Evolutionary conservation across 2,797 vertebrate species (phyloP).

Genomic region (Oreochromis grahami): DNA sequence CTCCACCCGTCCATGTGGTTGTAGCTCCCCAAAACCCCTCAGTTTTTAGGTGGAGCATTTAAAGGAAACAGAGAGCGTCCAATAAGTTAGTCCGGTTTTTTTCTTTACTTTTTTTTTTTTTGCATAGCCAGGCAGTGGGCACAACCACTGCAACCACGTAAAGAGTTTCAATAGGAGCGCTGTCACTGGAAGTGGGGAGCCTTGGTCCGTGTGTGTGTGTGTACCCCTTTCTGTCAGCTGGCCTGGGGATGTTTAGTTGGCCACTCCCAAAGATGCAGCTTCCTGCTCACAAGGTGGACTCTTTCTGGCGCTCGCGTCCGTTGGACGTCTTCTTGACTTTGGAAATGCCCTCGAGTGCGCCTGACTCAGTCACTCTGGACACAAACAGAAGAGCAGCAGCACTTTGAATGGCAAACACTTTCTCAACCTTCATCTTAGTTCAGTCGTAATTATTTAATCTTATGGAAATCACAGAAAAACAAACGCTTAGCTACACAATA

Average conservation of each 20-base stretch:
- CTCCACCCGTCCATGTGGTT: constrained; percentile 7
- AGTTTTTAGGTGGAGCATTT: constrained; percentile 19
- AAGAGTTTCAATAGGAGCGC: constrained; percentile 36
- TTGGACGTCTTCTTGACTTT: constrained; percentile 84
- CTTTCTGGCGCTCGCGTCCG: constrained; percentile 73
- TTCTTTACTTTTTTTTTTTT: no score
- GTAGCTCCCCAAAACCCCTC: not conserved
- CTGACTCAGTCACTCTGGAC: constrained; percentile 79
- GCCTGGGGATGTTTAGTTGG: not conserved
- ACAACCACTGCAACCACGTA: constrained; percentile 41
- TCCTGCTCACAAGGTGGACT: constrained; percentile 69
- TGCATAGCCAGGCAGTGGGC: constrained; percentile 68
- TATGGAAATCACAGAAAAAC: not conserved
- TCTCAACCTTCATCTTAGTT: not conserved
- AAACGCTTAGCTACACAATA: fast-evolving
- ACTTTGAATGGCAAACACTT: not conserved
- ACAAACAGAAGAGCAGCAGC: not conserved
- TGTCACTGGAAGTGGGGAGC: constrained; percentile 13
- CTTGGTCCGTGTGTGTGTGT: constrained; percentile 45
- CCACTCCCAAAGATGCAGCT: not conserved
- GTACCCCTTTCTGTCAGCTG: not conserved
- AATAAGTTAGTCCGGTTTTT: constrained; percentile 5
- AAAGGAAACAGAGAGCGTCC: constrained; percentile 13
- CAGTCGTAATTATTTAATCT: not conserved
- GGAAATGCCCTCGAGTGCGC: constrained; percentile 78